Base-by-base conservation (phyloP, 2,113 vertebrate species). In the Scytalopus superciliaris region DNA sequence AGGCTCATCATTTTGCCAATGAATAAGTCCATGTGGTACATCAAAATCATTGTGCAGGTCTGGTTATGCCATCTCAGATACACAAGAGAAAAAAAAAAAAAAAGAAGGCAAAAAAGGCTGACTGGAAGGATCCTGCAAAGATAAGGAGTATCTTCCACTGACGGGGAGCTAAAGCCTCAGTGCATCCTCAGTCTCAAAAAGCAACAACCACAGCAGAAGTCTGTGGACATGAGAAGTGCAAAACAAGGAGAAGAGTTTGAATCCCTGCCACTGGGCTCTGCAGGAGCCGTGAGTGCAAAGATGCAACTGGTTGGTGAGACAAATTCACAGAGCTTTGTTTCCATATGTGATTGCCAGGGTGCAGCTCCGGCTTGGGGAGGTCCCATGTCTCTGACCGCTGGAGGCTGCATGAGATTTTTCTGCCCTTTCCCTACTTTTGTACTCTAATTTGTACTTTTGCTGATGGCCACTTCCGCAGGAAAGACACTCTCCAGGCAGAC, bases 171-270 rank as follows among this genome's bases (percentile, higher is more conserved):
- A 39, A 75, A 84, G 33, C 24, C 52, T 42, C 23, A 68, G 76
- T 17, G 9, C 2, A 9, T 78, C 28, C 30, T 49, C n/a, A 19
- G 19, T 44, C 28, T 25, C 17, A 18, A 74, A 93, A 76, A 77
- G 23, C 62, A 39, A 30, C 7, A 27, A 53, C 9, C 33, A 76
- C 7, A 1, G 24, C 12, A 76, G 64, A 69, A 39, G 14, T 22
- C 39, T 82, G 24, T 1, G 7, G 25, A 28, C 17, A 37, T 5
- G 4, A 69, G 33, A 1, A 0, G 7, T 40, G 15, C 0, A 0
- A 59, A 80, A 53, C 25, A 56, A 64, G 12, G 24, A 39, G 25
- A 23, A 11, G 12, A 1, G 2, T 5, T 67, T 77, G 68, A 49
- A 50, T 37, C 25, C 33, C 33, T 77, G 42, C 37, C 23, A 4